These are phyloP conservation scores for Aphodius sticticus DNA, from an alignment of 2,888 invertebrate genomes.

Conservation along the genomic window DNA sequence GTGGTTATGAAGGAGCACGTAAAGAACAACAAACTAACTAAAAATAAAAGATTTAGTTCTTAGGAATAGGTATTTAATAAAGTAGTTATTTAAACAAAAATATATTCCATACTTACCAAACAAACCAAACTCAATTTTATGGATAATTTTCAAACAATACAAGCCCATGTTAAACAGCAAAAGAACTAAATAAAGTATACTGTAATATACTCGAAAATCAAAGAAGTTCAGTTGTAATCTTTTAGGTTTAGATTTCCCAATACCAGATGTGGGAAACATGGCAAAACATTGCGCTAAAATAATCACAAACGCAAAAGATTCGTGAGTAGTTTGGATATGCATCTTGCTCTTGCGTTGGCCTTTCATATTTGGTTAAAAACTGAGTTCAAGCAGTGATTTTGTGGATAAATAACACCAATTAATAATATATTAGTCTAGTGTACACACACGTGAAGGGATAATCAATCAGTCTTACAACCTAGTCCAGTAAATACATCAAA, in stretches of 20 bases:
- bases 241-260: neutral
- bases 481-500: neutral
- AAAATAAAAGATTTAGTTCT: neutral
- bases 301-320: constrained; percentile 17
- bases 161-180: neutral
- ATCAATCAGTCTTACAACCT: neutral
- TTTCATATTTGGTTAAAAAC: neutral
- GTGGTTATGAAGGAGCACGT: constrained; percentile 21
- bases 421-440: neutral
- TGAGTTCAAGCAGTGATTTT: neutral
- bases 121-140: neutral
- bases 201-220: neutral
- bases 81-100: neutral
- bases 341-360: neutral
- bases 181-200: constrained; percentile 5
- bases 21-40: constrained; percentile 15
- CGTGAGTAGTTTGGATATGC: neutral
- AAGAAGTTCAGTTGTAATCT: neutral
- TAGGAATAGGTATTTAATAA: neutral
- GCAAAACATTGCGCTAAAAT: constrained; percentile 31
- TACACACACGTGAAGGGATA: neutral
- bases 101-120: neutral
- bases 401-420: neutral
- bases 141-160: neutral
- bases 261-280: constrained; percentile 24